phyloP scores from a whole-genome alignment of 2,888 invertebrate species.

The Flexamia atlantica region DNA sequence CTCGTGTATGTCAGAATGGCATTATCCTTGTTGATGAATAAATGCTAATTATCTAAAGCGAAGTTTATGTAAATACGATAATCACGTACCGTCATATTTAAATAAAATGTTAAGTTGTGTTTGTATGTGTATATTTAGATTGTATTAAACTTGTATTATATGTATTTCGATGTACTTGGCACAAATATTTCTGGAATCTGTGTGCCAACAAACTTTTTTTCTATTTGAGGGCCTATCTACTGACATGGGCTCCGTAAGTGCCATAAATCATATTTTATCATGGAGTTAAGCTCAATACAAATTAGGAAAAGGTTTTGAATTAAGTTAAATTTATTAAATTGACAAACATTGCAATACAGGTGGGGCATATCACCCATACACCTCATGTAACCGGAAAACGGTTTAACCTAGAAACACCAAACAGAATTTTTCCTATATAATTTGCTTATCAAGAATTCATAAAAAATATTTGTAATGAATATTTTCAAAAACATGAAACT shows the following conservation, averaged over 20 bases:
- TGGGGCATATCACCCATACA: too few species aligned
- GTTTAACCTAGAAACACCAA: too few species aligned
- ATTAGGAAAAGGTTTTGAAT: background rate
- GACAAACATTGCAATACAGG: too few species aligned
- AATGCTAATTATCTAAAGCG: conserved; percentile 30
- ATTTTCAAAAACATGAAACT: too few species aligned
- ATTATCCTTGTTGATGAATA: conserved; percentile 39
- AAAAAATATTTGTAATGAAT: too few species aligned
- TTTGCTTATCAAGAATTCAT: too few species aligned
- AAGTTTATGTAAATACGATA: conserved; percentile 53
- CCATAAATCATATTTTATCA: conserved; percentile 51
- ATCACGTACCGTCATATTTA: conserved; percentile 59
- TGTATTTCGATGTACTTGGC: conserved; percentile 50
- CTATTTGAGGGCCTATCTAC: conserved; percentile 55
- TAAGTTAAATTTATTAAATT: too few species aligned
- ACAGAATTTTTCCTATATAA: too few species aligned
- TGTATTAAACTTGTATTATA: conserved; percentile 57
- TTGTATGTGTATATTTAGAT: conserved; percentile 60
- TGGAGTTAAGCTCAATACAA: conserved; percentile 33
- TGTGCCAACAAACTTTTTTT: conserved; percentile 55
- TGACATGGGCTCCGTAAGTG: conserved; percentile 32
- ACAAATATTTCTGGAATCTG: conserved; percentile 44
- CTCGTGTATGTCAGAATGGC: conserved; percentile 54
- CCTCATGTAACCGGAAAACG: too few species aligned
- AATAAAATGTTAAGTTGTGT: conserved; percentile 59